Conservation (phyloP, 1,140 invertebrate genomes). For the Arion vulgaris region DNA sequence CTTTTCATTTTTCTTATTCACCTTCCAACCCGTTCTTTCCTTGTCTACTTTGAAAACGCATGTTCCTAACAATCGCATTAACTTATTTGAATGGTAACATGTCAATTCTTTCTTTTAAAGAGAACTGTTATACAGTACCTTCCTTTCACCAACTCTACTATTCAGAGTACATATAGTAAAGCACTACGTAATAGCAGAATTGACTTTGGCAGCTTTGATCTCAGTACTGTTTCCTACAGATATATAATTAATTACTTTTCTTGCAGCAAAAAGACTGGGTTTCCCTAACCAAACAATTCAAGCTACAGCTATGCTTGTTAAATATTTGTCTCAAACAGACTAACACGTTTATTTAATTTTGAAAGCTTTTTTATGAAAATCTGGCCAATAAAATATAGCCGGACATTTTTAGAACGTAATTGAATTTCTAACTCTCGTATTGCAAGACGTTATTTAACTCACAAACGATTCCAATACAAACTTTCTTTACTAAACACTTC, state of each 20-base stretch:
- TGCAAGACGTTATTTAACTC: not conserved
- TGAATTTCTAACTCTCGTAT: not conserved
- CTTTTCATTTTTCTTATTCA: too few species aligned
- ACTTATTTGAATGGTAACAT: too few species aligned
- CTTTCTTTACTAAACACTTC: not conserved
- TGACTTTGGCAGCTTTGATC: not conserved
- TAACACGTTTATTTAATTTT: not conserved
- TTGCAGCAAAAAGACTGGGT: not conserved
- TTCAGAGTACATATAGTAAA: too few species aligned
- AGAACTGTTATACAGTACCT: too few species aligned
- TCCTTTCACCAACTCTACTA: too few species aligned
- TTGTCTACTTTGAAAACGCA: too few species aligned
- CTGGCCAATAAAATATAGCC: not conserved
- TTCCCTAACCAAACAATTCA: constrained; percentile 14
- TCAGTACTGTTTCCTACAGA: constrained; percentile 18
- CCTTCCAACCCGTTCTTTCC: too few species aligned
- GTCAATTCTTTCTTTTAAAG: too few species aligned
- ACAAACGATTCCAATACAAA: not conserved
- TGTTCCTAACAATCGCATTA: too few species aligned
- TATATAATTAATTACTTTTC: constrained; percentile 23
- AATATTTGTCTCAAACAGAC: not conserved
- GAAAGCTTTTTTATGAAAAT: not conserved
- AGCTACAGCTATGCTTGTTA: not conserved
- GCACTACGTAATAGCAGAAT: too few species aligned
- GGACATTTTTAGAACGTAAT: not conserved